Evolutionary conservation across 2,113 vertebrate species (phyloP), one percentile per base, ranked within the genome.

Genomic region (Aptenodytes forsteri): DNA sequence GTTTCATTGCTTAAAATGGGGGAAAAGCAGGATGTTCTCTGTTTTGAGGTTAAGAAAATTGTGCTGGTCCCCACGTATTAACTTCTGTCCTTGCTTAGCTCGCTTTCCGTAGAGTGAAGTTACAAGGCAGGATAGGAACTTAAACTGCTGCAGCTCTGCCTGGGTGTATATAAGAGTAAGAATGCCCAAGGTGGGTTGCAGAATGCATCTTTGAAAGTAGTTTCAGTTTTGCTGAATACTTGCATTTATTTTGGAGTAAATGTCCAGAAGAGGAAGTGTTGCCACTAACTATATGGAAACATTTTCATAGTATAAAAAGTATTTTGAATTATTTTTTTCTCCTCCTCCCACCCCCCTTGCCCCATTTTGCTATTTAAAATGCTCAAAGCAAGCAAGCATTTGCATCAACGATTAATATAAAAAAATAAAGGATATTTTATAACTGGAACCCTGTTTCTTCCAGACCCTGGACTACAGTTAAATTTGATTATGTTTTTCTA

Each of bases 321-420:
- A 15, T 71, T 79, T 61, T 34, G 7, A 65, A 13, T 47, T 4
- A 3, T 56, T 52, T 1, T 27, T 27, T 52, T 78, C 13, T 66
- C 20, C 62, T 16, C 29, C 3, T 4, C 16, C 5, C 1, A 21
- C 2, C 11, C 2, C 2, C 12, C 2, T 30, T 58, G 8, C 3
- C 11, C 7, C 2, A 3, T 75, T 61, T 95, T 80, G 34, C 16
- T 54, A 1, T 46, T 66, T 49, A 49, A 77, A 85, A 42, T 40
- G 7, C 16, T 4, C 5, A 30, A 55, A 69, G 34, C 10, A 61
- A 69, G 30, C 7, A 58, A 42, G 29, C 7, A 9, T 81, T 66
- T 81, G 17, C 10, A n/a, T 66, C 6, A 2, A 1, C n/a, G 13
- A 25, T 38, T 64, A 16, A 36, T 42, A 52, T 44, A 13, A 50